These are phyloP conservation scores for Anseranas semipalmata DNA, from an alignment of 2,113 vertebrate genomes.

Conservation along the genomic window DNA sequence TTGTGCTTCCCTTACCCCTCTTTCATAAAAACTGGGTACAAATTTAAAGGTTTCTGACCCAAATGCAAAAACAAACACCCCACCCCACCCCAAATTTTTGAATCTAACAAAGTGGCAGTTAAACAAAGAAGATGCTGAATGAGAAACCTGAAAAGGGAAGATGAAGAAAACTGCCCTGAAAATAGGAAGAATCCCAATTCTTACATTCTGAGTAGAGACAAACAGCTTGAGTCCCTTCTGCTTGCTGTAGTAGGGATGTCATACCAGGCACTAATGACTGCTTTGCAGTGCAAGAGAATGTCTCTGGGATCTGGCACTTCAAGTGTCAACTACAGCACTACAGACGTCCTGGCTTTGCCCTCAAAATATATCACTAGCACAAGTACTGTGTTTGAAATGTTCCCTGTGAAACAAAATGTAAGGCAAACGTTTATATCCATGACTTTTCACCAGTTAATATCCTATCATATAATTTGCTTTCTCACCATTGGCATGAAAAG, in stretches of 20 bases:
- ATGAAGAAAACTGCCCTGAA: not conserved
- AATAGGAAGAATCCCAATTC: not conserved
- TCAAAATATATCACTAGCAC: not conserved
- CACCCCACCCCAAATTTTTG: not conserved
- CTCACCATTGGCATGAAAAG: not conserved
- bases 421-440: not conserved
- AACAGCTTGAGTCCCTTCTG: constrained; percentile 54
- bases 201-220: not conserved
- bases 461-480: not conserved
- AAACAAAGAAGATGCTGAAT: not conserved
- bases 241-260: not conserved
- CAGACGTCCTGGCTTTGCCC: not conserved
- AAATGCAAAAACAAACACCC: not conserved
- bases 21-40: not conserved
- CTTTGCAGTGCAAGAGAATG: not conserved
- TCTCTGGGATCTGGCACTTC: constrained; percentile 10
- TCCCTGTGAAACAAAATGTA: not conserved
- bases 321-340: not conserved
- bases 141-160: constrained; percentile 1
- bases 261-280: constrained; percentile 6
- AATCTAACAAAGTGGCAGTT: not conserved
- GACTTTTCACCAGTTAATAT: not conserved
- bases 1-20: not conserved
- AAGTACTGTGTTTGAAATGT: not conserved
- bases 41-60: not conserved